Percentiles rank a stretch among this genome's conserved stretches.
These are phyloP conservation scores for Fragum sueziense DNA, from an alignment of 2,888 invertebrate species.

Conservation along the genomic window DNA sequence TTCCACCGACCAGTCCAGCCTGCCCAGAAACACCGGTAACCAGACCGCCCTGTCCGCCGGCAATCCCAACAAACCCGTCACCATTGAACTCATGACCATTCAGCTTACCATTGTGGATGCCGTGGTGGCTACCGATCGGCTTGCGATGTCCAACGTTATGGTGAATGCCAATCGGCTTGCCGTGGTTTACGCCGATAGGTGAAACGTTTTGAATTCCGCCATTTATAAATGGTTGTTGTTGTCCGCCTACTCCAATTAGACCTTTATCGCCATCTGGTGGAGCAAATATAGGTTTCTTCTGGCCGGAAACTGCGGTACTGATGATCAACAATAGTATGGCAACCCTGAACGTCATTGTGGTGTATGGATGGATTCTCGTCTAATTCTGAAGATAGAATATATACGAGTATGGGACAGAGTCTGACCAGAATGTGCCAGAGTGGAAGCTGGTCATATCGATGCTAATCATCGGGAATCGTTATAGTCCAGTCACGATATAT, in stretches of 20 bases:
- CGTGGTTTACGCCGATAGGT: neutral
- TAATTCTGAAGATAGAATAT: no score
- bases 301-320: neutral
- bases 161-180: neutral
- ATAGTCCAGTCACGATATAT: no score
- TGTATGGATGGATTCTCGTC: no score
- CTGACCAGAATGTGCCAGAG: no score
- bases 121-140: neutral
- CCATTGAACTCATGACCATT: slow-evolving; percentile 6
- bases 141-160: neutral
- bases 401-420: no score
- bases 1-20: neutral
- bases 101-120: neutral
- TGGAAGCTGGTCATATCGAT: no score
- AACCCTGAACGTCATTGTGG: neutral
- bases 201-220: neutral
- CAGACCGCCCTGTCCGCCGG: neutral
- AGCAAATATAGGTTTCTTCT: slow-evolving; percentile 32
- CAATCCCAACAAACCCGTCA: neutral
- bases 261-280: slow-evolving; percentile 17
- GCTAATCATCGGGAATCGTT: no score
- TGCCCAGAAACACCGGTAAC: neutral
- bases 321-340: neutral
- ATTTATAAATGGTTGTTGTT: neutral
- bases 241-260: neutral